phyloP scores from a whole-genome alignment of 1,140 invertebrate genomes.

The Sarcophaga bullata region DNA sequence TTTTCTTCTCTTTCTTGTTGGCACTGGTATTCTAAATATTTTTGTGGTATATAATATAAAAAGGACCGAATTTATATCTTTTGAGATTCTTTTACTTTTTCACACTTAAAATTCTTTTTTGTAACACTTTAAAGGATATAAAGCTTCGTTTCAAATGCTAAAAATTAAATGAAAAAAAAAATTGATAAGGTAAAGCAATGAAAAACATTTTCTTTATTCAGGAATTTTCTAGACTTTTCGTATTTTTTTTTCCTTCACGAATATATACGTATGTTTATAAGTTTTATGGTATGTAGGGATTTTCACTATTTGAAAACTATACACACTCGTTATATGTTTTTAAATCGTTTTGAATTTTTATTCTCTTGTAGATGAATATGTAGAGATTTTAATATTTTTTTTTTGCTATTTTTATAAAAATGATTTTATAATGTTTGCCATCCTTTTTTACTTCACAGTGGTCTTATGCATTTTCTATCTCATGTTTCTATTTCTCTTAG shows the following conservation, averaged over 20 bases:
- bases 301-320: too few species aligned
- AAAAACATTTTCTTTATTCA: not conserved
- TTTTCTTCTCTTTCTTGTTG: not conserved
- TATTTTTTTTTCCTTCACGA: not conserved
- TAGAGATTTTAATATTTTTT: not conserved
- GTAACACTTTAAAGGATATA: not conserved
- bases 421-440: conserved; percentile 4
- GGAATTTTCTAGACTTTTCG: not conserved
- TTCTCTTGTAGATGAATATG: too few species aligned
- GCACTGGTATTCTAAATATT: not conserved
- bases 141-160: not conserved
- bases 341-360: not conserved
- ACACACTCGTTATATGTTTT: not conserved
- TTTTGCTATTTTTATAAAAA: conserved; percentile 39
- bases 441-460: not conserved
- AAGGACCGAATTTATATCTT: not conserved
- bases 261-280: not conserved
- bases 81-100: not conserved
- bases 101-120: not conserved
- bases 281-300: too few species aligned
- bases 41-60: not conserved
- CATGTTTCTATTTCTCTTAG: not conserved
- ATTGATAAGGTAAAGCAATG: not conserved
- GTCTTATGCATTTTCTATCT: conserved; percentile 40
- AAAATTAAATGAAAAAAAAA: not conserved